These are phyloP conservation scores for Vanessa cardui DNA, from an alignment of 2,888 invertebrate species.

Conservation along the genomic window DNA sequence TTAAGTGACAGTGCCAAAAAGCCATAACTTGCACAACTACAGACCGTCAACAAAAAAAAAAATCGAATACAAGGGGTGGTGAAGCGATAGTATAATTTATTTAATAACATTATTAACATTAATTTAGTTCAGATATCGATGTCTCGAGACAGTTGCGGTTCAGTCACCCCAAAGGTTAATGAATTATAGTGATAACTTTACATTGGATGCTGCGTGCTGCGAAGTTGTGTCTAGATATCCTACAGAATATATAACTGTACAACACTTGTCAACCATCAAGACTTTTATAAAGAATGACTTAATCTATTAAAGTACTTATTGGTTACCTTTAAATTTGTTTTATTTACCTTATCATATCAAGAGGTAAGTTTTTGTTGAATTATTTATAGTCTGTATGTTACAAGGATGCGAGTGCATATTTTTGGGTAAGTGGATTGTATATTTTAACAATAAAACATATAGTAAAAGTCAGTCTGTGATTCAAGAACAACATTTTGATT, in stretches of 20 bases:
- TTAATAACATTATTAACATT: not conserved
- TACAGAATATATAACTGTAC: conserved; percentile 20
- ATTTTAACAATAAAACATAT: too few relatives aligned
- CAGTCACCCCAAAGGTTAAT: not conserved
- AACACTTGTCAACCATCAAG: conserved; percentile 19
- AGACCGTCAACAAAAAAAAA: too few relatives aligned
- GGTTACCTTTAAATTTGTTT: conserved; percentile 62
- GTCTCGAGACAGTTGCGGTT: conserved; percentile 1
- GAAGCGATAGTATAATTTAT: too few relatives aligned
- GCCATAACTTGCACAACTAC: too few relatives aligned
- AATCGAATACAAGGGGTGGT: too few relatives aligned
- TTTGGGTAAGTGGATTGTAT: too few relatives aligned
- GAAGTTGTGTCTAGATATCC: conserved; percentile 19
- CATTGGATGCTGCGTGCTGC: not conserved
- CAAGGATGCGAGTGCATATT: too few relatives aligned
- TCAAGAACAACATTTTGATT: too few relatives aligned
- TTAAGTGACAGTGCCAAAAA: too few relatives aligned
- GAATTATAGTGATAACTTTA: not conserved
- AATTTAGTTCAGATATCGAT: not conserved
- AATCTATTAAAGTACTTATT: conserved; percentile 57
- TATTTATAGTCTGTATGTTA: too few relatives aligned
- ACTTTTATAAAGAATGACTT: conserved; percentile 31
- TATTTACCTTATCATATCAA: conserved; percentile 40
- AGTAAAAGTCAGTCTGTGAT: too few relatives aligned
- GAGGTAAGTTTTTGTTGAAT: too few relatives aligned